Evolutionary conservation across 1,140 invertebrate species (phyloP).

Genomic region (Alviniconcha marisindica): DNA sequence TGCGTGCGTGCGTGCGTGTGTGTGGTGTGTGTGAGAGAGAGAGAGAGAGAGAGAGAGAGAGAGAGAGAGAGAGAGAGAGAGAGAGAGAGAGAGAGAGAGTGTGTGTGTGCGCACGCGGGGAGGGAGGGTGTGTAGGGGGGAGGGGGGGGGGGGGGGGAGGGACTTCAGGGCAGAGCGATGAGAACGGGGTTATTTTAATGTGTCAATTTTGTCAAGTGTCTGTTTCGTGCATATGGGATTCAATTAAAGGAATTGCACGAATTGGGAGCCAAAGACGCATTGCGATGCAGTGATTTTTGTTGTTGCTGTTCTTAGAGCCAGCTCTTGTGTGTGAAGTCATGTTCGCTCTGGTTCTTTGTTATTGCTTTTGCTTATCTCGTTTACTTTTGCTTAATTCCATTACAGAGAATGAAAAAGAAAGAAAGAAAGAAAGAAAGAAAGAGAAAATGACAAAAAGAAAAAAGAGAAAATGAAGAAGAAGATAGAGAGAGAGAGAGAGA

Average conservation of each 20-base stretch:
- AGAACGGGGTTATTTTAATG: neutral
- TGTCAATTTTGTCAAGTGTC: slow-evolving; percentile 3
- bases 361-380: neutral
- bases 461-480: too few species aligned
- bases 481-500: slow-evolving; percentile 11
- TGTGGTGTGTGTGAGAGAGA: too few species aligned
- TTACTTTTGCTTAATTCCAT: too few species aligned
- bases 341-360: neutral
- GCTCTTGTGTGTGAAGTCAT: neutral
- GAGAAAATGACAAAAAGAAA: neutral
- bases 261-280: too few species aligned
- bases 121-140: too few species aligned
- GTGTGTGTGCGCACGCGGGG: too few species aligned
- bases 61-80: too few species aligned
- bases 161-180: neutral
- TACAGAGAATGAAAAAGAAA: neutral
- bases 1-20: too few species aligned
- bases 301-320: too few species aligned
- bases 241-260: neutral
- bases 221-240: neutral
- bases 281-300: too few species aligned
- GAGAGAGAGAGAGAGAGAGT: too few species aligned
- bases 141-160: neutral
- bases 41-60: too few species aligned
- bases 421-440: neutral